phyloP scores from a whole-genome alignment of 2,797 vertebrate species.

The Petrocephalus schoutedeni region DNA sequence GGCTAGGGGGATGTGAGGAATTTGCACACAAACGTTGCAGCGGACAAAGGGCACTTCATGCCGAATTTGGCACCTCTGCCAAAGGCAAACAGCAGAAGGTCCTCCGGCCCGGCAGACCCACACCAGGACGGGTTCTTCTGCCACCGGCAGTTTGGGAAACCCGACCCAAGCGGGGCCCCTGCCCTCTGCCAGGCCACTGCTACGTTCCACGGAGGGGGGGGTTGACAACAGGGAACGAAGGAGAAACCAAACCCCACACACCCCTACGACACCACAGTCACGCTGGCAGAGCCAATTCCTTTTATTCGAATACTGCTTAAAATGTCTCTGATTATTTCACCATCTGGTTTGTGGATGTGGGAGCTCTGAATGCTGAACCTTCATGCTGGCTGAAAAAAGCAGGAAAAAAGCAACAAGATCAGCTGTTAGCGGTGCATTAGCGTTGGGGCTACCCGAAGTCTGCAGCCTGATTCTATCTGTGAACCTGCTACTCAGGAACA shows the following conservation, averaged over 20 bases:
- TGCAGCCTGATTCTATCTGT: background rate
- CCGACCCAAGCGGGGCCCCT: background rate
- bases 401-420: background rate
- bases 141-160: background rate
- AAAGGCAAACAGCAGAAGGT: slow-evolving; percentile 11
- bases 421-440: background rate
- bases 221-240: background rate
- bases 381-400: background rate
- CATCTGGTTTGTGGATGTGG: background rate
- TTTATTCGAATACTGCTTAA: background rate
- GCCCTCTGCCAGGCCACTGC: background rate
- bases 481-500: background rate
- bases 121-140: background rate
- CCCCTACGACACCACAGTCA: background rate
- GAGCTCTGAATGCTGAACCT: background rate
- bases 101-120: background rate
- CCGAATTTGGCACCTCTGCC: background rate
- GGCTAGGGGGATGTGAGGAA: background rate
- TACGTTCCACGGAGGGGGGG: background rate
- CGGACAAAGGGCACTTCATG: background rate
- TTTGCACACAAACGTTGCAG: background rate
- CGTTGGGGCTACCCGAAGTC: background rate
- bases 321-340: background rate
- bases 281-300: background rate
- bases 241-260: background rate